Evolutionary conservation across 2,797 vertebrate species (phyloP), one percentile per base, ranked within the genome.

Genomic region (Myripristis jacobus): DNA sequence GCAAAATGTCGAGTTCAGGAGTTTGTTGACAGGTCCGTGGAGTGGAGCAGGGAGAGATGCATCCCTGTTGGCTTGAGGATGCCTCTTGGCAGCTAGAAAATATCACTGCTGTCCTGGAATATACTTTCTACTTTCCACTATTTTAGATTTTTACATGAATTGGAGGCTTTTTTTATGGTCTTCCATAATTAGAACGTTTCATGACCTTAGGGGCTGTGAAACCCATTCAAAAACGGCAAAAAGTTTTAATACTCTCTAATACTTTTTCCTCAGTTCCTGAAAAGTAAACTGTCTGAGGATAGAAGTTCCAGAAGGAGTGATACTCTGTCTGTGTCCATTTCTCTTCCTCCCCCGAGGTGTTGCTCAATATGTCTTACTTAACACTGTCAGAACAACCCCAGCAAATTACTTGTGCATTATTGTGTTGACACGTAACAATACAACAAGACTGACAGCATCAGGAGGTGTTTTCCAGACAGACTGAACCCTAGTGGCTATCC

Each of bases 1-100:
- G 79, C 73, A 73, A 66, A 81, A 31, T 51, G 75, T 78, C 27
- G 46, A 3, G n/a, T 27, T 46, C 44, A 29, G 18, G 25, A 7
- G 36, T 52, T 34, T 70, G 61, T 62, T 65, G 4, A 54, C 25
- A 16, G 21, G 16, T 22, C 1, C 13, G 0, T 6, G 41, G 57
- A 57, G 43, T n/a, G 18, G 36, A n/a, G 22, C 21, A 50, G 27
- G 27, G 27, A 31, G 5, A 7, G 29, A n/a, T n/a, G n/a, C n/a
- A n/a, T n/a, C 29, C 29, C 29, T 7, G 29, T 7, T 31, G 29
- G 29, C 29, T 11, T 10, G 36, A 11, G n/a, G 22, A 18, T 56
- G 25, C 12, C 27, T 54, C 65, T 59, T 41, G 31, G 56, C 53
- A 24, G n/a, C 31, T 7, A 7, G 15, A 66, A n/a, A 13, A 41